Base-by-base conservation (phyloP, 2,113 vertebrate species). In the Cebidichthys violaceus region DNA sequence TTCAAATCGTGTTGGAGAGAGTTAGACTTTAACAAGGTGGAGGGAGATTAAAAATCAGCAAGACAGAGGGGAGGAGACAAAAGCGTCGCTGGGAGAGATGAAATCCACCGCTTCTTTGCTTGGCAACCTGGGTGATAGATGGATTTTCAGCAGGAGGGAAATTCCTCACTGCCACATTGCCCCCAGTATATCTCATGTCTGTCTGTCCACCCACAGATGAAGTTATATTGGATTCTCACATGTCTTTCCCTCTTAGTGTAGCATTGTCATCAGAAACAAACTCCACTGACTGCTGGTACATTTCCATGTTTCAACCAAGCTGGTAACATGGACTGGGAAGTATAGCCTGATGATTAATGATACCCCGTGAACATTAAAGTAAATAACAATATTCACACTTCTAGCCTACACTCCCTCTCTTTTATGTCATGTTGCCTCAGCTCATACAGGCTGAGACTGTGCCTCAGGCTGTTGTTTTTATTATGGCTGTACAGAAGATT, bases 141-240 rank as follows among this genome's bases (percentile, higher is more conserved):
- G 81, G 75, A 80, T 82, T 84, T 88, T 77, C 78, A 82, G 84
- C 85, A 86, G 65, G 81, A 89, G 86, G 84, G 84, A 88, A 86
- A 89, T 90, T 91, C 72, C 86, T 92, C 73, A 67, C 64, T 75
- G 82, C 69, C 64, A 52, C 54, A 65, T 78, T 11, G 65, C 89
- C 85, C 70, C 55, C 52, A 69, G 79, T 74, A 10, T n/a, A 47
- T 81, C 79, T 84, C 77, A 7, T 41, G 11, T 77, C 68, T 41
- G 35, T 68, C 62, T 22, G 70, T 81, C 67, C 70, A n/a, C 67
- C 67, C 75, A 74, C 27, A 18, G 47, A 64, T 66, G 13, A 52
- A 66, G 59, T 37, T 15, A 29, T 70, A 64, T 66, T 79, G 18
- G 43, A 67, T 73, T 74, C 55, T 72, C 61, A 70, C 35, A 29